Percentiles rank a stretch among this genome's conserved stretches.
phyloP scores from a whole-genome alignment of 1,140 invertebrate genomes.

The Formica selysi region DNA sequence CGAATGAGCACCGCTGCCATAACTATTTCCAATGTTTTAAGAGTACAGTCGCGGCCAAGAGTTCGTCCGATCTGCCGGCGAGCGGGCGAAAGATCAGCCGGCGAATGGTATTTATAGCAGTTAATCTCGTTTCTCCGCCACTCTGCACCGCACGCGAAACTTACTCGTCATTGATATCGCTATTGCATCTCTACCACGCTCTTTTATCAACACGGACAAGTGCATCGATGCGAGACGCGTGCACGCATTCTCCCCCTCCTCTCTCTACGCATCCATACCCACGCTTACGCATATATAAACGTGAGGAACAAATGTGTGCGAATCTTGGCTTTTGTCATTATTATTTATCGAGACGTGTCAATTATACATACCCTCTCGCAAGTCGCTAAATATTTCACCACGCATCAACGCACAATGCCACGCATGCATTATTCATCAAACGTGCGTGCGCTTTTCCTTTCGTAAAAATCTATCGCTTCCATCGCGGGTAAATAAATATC shows the following conservation, averaged over 20 bases:
- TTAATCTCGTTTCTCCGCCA: constrained; percentile 83
- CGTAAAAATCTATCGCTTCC: constrained; percentile 39
- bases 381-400: constrained; percentile 65
- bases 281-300: neutral
- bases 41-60: constrained; percentile 77
- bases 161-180: constrained; percentile 77
- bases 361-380: constrained; percentile 19
- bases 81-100: constrained; percentile 43
- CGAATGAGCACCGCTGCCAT: constrained; percentile 81
- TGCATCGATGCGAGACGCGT: neutral
- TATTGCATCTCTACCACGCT: constrained; percentile 70
- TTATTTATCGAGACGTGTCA: constrained; percentile 37
- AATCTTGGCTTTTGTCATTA: neutral
- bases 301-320: constrained; percentile 13
- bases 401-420: constrained; percentile 29
- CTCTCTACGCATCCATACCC: too few relatives aligned
- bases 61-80: constrained; percentile 37
- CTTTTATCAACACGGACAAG: constrained; percentile 61
- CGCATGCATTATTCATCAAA: constrained; percentile 65
- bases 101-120: constrained; percentile 83
- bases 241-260: neutral
- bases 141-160: constrained; percentile 82
- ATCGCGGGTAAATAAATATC: constrained; percentile 51
- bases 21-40: constrained; percentile 85
- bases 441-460: constrained; percentile 26